Conservation (phyloP, 2,888 invertebrate species). For the Acronicta aceris region DNA sequence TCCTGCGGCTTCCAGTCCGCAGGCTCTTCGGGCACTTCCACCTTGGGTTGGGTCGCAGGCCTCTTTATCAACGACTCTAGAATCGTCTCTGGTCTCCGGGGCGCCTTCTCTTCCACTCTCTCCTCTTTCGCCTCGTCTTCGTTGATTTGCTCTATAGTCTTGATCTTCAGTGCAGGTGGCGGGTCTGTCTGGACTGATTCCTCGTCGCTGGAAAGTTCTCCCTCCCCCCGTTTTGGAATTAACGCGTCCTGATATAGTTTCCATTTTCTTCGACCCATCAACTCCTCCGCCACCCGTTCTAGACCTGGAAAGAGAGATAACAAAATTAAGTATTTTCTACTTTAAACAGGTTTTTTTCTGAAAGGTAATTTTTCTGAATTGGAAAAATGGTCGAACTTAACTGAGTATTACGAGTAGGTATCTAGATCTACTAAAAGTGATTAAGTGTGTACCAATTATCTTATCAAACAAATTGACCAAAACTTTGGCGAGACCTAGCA, state of each 20-base stretch:
- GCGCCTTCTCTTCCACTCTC: slow-evolving; percentile 57
- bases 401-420: no score
- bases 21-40: slow-evolving; percentile 83
- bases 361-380: no score
- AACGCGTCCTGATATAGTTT: slow-evolving; percentile 96
- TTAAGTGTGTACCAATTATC: no score
- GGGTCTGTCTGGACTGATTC: slow-evolving; percentile 85
- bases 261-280: slow-evolving; percentile 99
- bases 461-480: no score
- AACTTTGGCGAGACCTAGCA: no score
- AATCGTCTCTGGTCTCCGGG: slow-evolving; percentile 85
- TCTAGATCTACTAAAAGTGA: no score
- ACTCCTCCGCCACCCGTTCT: slow-evolving; percentile 98
- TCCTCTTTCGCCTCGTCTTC: slow-evolving; percentile 74
- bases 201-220: slow-evolving; percentile 82
- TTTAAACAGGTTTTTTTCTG: no score
- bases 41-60: slow-evolving; percentile 83
- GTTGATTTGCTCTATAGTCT: slow-evolving; percentile 88
- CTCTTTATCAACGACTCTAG: slow-evolving; percentile 87
- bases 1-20: slow-evolving; percentile 95
- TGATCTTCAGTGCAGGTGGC: slow-evolving; percentile 85
- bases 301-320: slow-evolving; percentile 91
- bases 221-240: slow-evolving; percentile 83
- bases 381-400: no score
- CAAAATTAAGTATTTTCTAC: not conserved